These are phyloP conservation scores for Hippopotamus amphibius DNA, from an alignment of 2,113 vertebrate genomes.

Conservation along the genomic window DNA sequence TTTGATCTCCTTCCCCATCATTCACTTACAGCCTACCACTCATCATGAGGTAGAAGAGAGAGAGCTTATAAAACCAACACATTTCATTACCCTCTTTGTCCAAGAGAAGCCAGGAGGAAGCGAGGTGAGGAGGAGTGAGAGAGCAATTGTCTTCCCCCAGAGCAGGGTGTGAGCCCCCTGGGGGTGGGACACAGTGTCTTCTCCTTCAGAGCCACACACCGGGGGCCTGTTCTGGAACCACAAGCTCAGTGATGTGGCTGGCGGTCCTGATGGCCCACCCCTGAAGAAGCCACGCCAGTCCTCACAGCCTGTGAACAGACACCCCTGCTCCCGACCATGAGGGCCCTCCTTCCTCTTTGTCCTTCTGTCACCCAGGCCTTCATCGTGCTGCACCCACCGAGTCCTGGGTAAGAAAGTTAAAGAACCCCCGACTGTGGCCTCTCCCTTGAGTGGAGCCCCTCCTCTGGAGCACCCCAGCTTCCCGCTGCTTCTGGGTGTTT, in stretches of 20 bases:
- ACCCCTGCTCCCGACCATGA: rapidly evolving
- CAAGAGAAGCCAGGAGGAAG: background rate
- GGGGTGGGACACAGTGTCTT: background rate
- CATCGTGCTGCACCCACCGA: background rate
- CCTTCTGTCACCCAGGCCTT: rapidly evolving
- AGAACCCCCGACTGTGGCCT: rapidly evolving
- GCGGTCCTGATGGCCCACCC: background rate
- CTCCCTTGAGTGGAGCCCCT: background rate
- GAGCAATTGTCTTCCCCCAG: background rate
- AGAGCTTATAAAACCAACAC: background rate
- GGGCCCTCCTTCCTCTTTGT: too few relatives aligned
- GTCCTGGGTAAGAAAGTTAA: background rate
- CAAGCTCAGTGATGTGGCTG: background rate
- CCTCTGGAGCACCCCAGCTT: background rate
- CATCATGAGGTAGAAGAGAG: background rate
- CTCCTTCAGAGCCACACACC: background rate
- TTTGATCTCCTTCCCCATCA: background rate
- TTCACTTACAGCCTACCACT: background rate
- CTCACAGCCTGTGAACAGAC: background rate
- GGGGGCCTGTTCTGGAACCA: background rate
- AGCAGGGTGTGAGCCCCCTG: background rate
- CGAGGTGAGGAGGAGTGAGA: too few relatives aligned
- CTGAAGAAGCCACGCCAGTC: background rate
- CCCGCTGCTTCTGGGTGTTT: background rate
- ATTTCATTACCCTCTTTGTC: background rate